Evolutionary conservation across 2,113 vertebrate genomes (phyloP).

Genomic region (Ornithorhynchus anatinus): DNA sequence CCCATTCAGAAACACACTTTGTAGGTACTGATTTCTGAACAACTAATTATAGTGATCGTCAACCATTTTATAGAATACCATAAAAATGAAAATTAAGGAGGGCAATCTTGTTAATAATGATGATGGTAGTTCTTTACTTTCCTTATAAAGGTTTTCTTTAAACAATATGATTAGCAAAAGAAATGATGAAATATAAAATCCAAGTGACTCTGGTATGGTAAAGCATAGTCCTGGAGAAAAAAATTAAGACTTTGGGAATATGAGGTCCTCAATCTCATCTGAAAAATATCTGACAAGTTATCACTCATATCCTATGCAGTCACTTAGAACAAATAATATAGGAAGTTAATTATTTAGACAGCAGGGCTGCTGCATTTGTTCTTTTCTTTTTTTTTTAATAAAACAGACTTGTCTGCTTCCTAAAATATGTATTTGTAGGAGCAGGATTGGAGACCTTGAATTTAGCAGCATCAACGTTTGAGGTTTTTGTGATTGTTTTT

Average conservation of each 20-base stretch:
- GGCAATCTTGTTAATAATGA: too few species aligned
- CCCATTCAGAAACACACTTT: not conserved
- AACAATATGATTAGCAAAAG: not conserved
- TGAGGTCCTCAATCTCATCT: not conserved
- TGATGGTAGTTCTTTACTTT: too few species aligned
- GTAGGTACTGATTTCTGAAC: not conserved
- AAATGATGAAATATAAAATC: slow-evolving; percentile 2
- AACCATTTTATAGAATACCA: not conserved
- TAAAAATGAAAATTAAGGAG: too few species aligned
- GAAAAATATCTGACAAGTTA: not conserved
- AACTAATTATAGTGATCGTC: not conserved
- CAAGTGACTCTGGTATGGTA: not conserved
- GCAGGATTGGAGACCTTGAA: too few species aligned
- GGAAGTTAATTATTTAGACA: not conserved
- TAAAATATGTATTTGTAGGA: not conserved
- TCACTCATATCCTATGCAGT: not conserved
- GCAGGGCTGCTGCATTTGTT: not conserved
- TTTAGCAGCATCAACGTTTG: too few species aligned
- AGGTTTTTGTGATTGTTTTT: too few species aligned
- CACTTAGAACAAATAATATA: not conserved
- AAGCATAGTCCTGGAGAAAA: not conserved
- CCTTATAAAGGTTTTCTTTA: too few species aligned
- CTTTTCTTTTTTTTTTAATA: slow-evolving; percentile 5
- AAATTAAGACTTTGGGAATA: not conserved
- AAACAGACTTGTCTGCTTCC: not conserved